These are phyloP conservation scores for Drosophila kepulauana DNA, from an alignment of 1,140 invertebrate genomes.

Conservation along the genomic window DNA sequence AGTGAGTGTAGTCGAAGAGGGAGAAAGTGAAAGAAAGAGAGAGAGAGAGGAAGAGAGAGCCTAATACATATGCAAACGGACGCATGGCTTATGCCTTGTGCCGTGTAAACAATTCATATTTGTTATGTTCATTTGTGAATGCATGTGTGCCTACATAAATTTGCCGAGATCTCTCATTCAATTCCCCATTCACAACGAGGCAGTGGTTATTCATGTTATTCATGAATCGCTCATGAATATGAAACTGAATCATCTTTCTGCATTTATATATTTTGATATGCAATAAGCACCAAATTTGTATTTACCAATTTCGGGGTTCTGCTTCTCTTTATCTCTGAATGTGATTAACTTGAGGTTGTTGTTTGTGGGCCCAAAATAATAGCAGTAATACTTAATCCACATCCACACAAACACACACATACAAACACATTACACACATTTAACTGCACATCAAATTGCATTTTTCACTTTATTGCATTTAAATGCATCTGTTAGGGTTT, in stretches of 20 bases:
- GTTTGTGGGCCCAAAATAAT: background rate
- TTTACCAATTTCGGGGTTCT: conserved; percentile 30
- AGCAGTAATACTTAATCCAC: background rate
- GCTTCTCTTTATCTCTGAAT: background rate
- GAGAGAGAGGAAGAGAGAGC: background rate
- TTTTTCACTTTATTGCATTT: background rate
- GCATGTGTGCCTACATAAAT: conserved; percentile 10
- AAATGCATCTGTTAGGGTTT: background rate
- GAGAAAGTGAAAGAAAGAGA: too few relatives aligned
- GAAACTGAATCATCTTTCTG: conserved; percentile 30
- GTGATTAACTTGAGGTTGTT: conserved; percentile 12
- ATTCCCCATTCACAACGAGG: background rate
- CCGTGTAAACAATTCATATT: conserved; percentile 11
- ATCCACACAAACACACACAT: background rate
- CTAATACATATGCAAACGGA: conserved; percentile 8
- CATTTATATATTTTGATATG: conserved; percentile 23
- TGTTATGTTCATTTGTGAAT: conserved; percentile 6
- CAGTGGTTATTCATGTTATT: conserved; percentile 4
- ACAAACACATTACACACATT: too few relatives aligned
- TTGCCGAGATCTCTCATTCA: conserved; percentile 8
- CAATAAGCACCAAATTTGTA: conserved; percentile 29
- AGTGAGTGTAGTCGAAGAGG: too few relatives aligned
- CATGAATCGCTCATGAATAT: conserved; percentile 42
- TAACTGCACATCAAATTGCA: background rate
- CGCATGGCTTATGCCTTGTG: background rate